Base-by-base conservation (phyloP, 1,140 invertebrate species). In the Lasioglossum albipes region DNA sequence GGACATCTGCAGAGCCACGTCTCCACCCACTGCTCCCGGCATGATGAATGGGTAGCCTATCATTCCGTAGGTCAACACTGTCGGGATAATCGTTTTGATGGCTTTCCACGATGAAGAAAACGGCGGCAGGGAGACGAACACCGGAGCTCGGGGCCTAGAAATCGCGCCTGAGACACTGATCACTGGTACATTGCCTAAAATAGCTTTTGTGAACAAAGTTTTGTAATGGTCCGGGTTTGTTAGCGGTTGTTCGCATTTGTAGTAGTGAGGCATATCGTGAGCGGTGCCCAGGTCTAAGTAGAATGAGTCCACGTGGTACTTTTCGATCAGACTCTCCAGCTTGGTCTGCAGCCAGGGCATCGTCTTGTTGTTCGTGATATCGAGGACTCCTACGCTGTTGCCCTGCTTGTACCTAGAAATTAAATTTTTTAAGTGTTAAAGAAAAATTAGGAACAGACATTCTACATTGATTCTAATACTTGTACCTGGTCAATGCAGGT, bases 31-130 rank as follows among this genome's bases (percentile, higher is more conserved):
- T 27, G 98, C 97, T 0, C 98, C 98, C 0, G 98, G 97, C 93
- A 99, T 96, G 7, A 99, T 94, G 85, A 99, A 98, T 0, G 98
- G 97, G 93, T 97, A 99, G 0, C 98, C 98, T 42, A 97, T 95
- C 62, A 96, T 94, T 0, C 98, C 97, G 79, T 98, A 97, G 12
- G 96, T 97, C 0, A 99, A 91, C 49, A 98, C 96, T 0, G 97
- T 97, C 2, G 96, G 97, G 86, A 98, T 98, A 2, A 97, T 95
- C 36, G 95, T 95, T 87, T 96, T 95, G n/a, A 99, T 93, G 0
- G 97, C 97, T 78, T 96, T 96, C 98, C 98, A 99, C 0, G 96
- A 96, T 0, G 97, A 98, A 69, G 97, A 95, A 79, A 98, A 96
- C 0, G 97, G 96, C 7, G 98, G 96, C 52, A 99, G 93, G 7